Base-by-base conservation (phyloP, 1,140 invertebrate genomes). In the Aphidius ervi region DNA sequence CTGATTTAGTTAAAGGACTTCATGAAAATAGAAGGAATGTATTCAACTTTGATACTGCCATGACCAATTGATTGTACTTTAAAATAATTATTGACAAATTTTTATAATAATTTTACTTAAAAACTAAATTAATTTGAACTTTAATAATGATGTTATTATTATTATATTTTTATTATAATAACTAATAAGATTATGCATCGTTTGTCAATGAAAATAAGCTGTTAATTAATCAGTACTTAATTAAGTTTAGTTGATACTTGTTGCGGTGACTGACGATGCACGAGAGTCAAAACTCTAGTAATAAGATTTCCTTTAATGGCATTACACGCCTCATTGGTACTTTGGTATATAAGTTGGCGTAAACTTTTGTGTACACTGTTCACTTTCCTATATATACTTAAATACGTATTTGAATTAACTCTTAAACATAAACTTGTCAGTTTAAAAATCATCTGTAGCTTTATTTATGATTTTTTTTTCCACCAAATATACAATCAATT, bases 241-340 rank as follows among this genome's bases (percentile, higher is more conserved):
- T 76, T 74, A 76, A 70, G 67, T 67, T 63, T 62, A 68, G 63
- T 31, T 31, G 23, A 63, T 77, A 77, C 73, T 76, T 78, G 76
- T 76, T 78, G 74, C 74, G 71, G 74, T 61, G 63, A 50, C 65
- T 59, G 47, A 49, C 43, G 56, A 54, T 58, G 61, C 40, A 43
- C 49, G 65, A 68, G 72, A 72, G 70, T 70, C 63, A 64, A 62
- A 68, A 62, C 66, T 63, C 62, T 69, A 31, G 73, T 78, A 78
- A 80, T 75, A 75, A 79, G 74, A 77, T 80, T 78, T 70, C 69
- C 76, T 78, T 76, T 78, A 79, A 79, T 78, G 72, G 76, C 74
- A 73, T 78, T 80, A 78, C 73, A 81, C 75, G 79, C 75, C 78
- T 81, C 78, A 79, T 80, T 81, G 77, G 74, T 68, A 76, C 74